Base-by-base conservation (phyloP, 2,888 invertebrate genomes). In the Spodoptera picta region DNA sequence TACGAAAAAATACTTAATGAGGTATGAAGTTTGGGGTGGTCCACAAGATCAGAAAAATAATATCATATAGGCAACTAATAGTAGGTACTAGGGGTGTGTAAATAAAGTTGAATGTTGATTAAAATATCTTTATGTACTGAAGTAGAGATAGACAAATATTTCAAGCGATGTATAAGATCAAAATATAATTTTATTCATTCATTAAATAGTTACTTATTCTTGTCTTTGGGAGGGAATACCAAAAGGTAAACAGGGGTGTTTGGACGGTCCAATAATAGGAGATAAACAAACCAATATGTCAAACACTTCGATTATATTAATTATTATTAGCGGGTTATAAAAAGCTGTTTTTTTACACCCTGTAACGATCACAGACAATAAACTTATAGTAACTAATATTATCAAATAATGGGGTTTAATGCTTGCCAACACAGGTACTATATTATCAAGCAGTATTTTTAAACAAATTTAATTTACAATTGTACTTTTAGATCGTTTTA, bases 331-430 rank as follows among this genome's bases (percentile, higher is more conserved):
- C 19, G 62, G 49, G 48, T 56, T 44, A 2, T 27, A 45, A 3
- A 24, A 62, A 51, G 67, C 31, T 47, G 56, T 61, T 62, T 63
- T 60, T 49, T 55, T 44, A 75, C 19, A 50, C 69, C 78, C 69
- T 76, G 69, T 74, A 60, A 55, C 7, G 50, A 78, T 78, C 78
- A 72, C 76, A 78, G 74, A 62, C 45, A 67, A 66, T 48, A 50
- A 64, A 66, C 59, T 64, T 63, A 69, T 54, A 54, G 42, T 48
- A 51, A 58, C 45, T 62, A 61, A 62, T 41, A 70, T 49, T 53
- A 70, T 36, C 53, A 19, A 54, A 54, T 27, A 57, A 44, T 31
- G 6, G 7, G 36, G 11, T 19, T 52, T 45, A 23, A 50, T 36
- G 43, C 43, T 14, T 19, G 11, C 19, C 24, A 52, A 45, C 14